phyloP scores from a whole-genome alignment of 2,113 vertebrate genomes.

The Cochlearius cochlearius region DNA sequence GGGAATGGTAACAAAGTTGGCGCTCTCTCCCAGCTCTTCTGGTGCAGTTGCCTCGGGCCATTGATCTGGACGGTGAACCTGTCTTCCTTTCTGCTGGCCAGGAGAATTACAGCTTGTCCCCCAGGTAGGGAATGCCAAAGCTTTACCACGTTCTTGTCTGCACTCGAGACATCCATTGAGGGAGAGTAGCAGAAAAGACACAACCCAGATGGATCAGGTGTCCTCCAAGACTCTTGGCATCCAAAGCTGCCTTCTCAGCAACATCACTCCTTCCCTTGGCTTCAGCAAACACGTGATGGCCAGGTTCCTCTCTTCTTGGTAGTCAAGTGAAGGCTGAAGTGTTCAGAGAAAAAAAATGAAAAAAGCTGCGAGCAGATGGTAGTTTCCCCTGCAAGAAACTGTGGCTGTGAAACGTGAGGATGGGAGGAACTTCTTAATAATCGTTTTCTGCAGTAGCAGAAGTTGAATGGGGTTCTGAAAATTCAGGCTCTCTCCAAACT shows the following conservation, averaged over 20 bases:
- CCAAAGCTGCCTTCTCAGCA: neutral
- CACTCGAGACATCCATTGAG: neutral
- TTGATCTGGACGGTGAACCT: neutral
- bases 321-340: neutral
- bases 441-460: neutral
- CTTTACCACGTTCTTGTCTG: neutral
- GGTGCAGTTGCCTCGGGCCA: neutral
- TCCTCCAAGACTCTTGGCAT: neutral
- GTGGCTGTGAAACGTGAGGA: neutral
- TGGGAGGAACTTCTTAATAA: neutral
- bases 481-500: neutral
- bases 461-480: neutral
- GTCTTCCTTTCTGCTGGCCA: neutral
- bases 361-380: neutral
- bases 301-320: neutral
- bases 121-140: neutral
- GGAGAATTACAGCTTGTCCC: neutral
- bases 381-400: neutral
- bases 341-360: neutral
- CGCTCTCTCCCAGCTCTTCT: neutral
- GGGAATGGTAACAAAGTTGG: neutral
- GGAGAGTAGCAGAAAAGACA: neutral
- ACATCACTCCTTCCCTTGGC: neutral
- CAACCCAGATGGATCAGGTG: neutral
- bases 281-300: accelerated